Evolutionary conservation across 2,113 vertebrate species (phyloP), one percentile per base, ranked within the genome.

Genomic region (Salvator merianae): DNA sequence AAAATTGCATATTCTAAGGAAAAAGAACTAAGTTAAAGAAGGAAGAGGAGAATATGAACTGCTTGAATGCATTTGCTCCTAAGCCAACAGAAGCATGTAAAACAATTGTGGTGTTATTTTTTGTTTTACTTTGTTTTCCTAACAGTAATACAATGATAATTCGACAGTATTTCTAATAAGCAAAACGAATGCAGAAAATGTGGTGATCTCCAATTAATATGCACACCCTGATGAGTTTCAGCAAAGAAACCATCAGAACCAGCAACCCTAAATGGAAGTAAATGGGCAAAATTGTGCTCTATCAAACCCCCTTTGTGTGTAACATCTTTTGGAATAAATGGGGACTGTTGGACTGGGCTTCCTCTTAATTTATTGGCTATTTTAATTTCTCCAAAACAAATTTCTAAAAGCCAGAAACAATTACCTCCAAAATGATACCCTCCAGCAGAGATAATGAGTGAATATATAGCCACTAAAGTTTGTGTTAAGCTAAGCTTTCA

Each of bases 341-440:
- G 20, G 26, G 34, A 55, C 38, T 34, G 59, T 63, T 65, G 40
- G 55, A 34, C 22, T 26, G 81, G 40, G 7, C 24, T 28, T 62
- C 68, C 34, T 59, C 26, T 26, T 55, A 30, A 70, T 79, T 70
- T 66, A 70, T 59, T 20, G 71, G 2, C 32, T 43, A 0, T 72
- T 84, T 47, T 30, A 76, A 72, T 73, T 55, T 77, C 14, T 43
- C 18, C 59, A 86, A 73, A 72, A 36, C 63, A 80, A 38, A 43
- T 66, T 86, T 30, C 24, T 77, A 62, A 32, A 50, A 81, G 38
- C 2, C 7, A 74, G 22, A 79, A 84, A 13, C 63, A 28, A 66
- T 77, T 34, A 62, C 32, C 20, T 74, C 32, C 63, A 81, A 26
- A 59, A 69, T 59, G 38, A 62, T 62, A 30, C 18, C 30, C 28